A percentile compares a stretch with the other conserved stretches of the same genome.
Evolutionary conservation across 2,888 invertebrate species (phyloP).

Genomic region (Hirtodrosophila cameraria): DNA sequence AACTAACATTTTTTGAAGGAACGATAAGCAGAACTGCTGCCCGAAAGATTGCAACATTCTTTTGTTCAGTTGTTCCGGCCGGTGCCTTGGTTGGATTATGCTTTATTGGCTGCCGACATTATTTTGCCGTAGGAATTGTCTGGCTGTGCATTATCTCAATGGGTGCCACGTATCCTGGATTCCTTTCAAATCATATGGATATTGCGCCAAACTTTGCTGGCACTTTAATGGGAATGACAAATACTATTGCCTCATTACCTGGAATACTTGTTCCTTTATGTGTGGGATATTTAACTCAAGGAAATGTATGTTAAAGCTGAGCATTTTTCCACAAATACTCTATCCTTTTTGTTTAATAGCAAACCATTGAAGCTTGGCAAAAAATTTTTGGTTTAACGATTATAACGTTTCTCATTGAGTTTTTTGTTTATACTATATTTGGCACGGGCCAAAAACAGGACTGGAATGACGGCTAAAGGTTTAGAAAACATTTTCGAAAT

Average conservation of each 20-base stretch:
- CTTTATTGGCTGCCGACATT: constrained; percentile 88
- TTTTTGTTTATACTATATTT: no score
- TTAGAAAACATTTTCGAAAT: no score
- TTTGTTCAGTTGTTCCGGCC: constrained; percentile 89
- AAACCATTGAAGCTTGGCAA: no score
- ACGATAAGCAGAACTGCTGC: constrained; percentile 89
- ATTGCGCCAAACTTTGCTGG: constrained; percentile 93
- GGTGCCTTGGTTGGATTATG: constrained; percentile 86
- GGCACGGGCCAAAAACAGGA: no score
- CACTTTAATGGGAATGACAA: constrained; percentile 92
- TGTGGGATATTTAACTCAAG: constrained; percentile 89
- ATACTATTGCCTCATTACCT: constrained; percentile 91
- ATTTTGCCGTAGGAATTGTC: constrained; percentile 86
- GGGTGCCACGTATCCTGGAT: constrained; percentile 93
- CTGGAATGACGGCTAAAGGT: no score
- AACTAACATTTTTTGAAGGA: constrained; percentile 51
- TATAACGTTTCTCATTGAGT: no score
- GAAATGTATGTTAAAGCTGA: constrained; percentile 87
- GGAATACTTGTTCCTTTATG: constrained; percentile 90
- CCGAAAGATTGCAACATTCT: constrained; percentile 90
- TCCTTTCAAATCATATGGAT: constrained; percentile 93
- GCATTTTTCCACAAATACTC: no score
- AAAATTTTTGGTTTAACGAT: no score
- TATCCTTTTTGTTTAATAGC: no score
- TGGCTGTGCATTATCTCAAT: constrained; percentile 87